Evolutionary conservation across 2,113 vertebrate species (phyloP).

Genomic region (Phyllostomus hastatus): DNA sequence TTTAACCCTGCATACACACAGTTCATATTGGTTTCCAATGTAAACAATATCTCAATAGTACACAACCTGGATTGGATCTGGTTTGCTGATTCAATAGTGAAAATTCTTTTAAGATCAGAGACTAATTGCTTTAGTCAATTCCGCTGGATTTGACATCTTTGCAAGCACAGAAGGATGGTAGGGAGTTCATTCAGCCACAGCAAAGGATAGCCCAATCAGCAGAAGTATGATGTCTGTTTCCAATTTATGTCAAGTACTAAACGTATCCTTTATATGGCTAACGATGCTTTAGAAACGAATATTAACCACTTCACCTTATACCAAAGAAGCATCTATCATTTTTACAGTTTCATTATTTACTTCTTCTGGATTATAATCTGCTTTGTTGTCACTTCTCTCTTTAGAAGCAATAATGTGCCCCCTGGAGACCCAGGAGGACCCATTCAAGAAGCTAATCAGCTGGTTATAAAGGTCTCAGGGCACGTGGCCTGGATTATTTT

Average conservation of each 20-base stretch:
- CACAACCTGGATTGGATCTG: background rate
- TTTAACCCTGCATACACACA: too few relatives aligned
- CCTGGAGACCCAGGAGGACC: background rate
- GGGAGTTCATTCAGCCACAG: background rate
- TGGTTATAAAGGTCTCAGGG: background rate
- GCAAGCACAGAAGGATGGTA: background rate
- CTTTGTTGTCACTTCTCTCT: background rate
- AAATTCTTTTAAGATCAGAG: constrained; percentile 22
- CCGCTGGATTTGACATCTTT: background rate
- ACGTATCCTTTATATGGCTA: background rate
- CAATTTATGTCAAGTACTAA: background rate
- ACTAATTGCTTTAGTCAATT: background rate
- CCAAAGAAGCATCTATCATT: background rate
- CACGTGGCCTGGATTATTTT: background rate
- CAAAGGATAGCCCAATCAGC: background rate
- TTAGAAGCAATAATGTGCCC: background rate
- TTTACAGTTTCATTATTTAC: background rate
- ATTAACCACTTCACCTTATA: background rate
- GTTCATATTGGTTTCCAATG: background rate
- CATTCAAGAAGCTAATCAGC: background rate
- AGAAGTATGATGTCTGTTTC: background rate
- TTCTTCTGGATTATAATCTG: background rate
- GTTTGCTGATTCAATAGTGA: constrained; percentile 5
- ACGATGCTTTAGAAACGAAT: background rate
- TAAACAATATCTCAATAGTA: background rate